Evolutionary conservation across 1,140 invertebrate species (phyloP), one percentile per base, ranked within the genome.

Genomic region (Adelges cooleyi): DNA sequence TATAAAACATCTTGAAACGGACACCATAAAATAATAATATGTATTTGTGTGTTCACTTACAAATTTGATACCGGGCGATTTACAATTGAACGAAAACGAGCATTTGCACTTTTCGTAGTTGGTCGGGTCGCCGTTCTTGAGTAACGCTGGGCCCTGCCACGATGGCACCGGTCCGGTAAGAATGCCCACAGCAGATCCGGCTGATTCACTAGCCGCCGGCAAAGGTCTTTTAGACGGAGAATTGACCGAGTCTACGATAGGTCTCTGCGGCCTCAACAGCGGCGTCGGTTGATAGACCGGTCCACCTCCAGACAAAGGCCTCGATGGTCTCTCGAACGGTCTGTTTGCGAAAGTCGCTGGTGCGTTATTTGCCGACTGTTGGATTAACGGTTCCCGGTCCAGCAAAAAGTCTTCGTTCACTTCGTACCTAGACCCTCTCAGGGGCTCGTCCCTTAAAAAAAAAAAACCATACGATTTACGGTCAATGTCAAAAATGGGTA

Each of bases 71-170:
- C 77, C 79, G n/a, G 73, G 74, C 9, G 74, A 73, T 17, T 78
- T 77, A 66, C 80, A 82, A 68, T 81, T 81, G 73, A 80, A 80
- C 51, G 77, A 77, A 67, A 78, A 77, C 38, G 76, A 75, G 68
- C 80, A 82, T 67, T 77, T 78, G 71, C 80, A 81, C 18, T 71
- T 74, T 51, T 80, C 78, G 66, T 74, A 79, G 52, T 67, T 69
- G 18, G 71, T 72, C 0, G 71, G 71, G 40, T 72, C 71, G 10
- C 65, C 65, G 49, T 72, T 69, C 15, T 76, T 73, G 67, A 74
- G 74, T 65, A 72, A 67, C 50, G 72, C 71, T 4, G 75, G 74
- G n/a, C 73, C 72, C 40, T 77, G 71, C 74, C 76, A 77, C 1
- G 76, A 74, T 15, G 78, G 77, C 23, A 78, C 71, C 0, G 74